Percentiles rank a stretch among this genome's conserved stretches.
Evolutionary conservation across 2,113 vertebrate genomes (phyloP).

Genomic region (Oncorhynchus tshawytscha): DNA sequence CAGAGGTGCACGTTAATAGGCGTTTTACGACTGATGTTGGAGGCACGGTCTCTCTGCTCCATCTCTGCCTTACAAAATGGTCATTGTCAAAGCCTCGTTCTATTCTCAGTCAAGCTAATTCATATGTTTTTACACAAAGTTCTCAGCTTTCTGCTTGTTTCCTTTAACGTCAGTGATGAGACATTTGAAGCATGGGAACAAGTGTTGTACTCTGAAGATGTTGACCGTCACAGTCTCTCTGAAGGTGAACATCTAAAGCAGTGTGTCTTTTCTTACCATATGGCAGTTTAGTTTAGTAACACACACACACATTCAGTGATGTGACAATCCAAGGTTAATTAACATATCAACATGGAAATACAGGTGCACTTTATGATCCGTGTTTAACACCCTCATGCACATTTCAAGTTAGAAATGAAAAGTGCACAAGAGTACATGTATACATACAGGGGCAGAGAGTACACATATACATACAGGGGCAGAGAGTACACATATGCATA

Average conservation of each 20-base stretch:
- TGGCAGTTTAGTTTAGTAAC: constrained; percentile 1
- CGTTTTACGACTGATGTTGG: constrained; percentile 26
- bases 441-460: no score
- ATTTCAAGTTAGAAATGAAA: not conserved
- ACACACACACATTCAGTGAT: not conserved
- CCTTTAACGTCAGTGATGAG: constrained; percentile 11
- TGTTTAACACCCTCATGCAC: not conserved
- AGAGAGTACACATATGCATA: no score
- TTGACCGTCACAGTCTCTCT: constrained; percentile 28
- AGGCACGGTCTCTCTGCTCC: constrained; percentile 35
- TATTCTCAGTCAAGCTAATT: constrained; percentile 17
- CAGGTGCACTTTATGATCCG: no score
- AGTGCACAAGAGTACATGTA: constrained; percentile 1
- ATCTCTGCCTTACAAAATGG: constrained; percentile 34
- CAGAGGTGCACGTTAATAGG: constrained; percentile 41
- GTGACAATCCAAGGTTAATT: constrained; percentile 13
- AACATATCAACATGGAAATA: not conserved
- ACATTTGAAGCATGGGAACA: constrained; percentile 3
- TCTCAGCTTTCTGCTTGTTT: constrained; percentile 20
- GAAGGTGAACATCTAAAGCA: constrained; percentile 13
- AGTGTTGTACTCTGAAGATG: constrained; percentile 7
- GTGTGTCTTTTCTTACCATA: constrained; percentile 2
- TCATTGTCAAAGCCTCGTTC: constrained; percentile 23
- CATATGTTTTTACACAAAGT: constrained; percentile 21
- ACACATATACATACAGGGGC: no score